A percentile compares a stretch with the other conserved stretches of the same genome.
phyloP scores from a whole-genome alignment of 1,140 invertebrate genomes.

The Caenorhabditis briggsae region DNA sequence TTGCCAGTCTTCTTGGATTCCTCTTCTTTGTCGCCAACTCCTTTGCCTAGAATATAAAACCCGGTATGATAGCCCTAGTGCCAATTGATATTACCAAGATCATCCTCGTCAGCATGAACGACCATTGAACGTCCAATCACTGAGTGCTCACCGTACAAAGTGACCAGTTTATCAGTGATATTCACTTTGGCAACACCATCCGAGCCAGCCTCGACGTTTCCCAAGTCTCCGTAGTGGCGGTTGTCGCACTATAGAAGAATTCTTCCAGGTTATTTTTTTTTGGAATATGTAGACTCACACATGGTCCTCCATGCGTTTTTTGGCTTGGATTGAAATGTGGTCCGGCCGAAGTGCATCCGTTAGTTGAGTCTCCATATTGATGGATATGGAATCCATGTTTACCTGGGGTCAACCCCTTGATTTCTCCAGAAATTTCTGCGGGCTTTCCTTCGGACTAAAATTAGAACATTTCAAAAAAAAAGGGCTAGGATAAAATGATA shows the following conservation, averaged over 20 bases:
- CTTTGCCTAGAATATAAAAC: conserved; percentile 81
- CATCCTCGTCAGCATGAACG: conserved; percentile 91
- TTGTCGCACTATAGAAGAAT: conserved; percentile 79
- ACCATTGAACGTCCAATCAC: conserved; percentile 78
- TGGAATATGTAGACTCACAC: conserved; percentile 70
- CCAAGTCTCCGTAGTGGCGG: conserved; percentile 91
- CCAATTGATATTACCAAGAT: conserved; percentile 82
- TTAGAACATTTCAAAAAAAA: background rate
- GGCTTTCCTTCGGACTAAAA: conserved; percentile 63
- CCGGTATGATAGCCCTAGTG: background rate
- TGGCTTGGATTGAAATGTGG: conserved; percentile 92
- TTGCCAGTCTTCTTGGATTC: conserved; percentile 89
- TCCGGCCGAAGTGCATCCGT: conserved; percentile 94
- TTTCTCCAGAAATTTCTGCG: conserved; percentile 81
- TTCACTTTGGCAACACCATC: conserved; percentile 84
- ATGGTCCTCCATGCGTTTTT: conserved; percentile 88
- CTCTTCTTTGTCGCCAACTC: conserved; percentile 90
- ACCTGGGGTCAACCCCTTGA: conserved; percentile 83
- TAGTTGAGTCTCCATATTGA: conserved; percentile 95
- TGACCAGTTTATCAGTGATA: conserved; percentile 85
- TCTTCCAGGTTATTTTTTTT: background rate
- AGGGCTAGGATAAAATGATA: conserved; percentile 30
- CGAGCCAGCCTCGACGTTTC: conserved; percentile 82
- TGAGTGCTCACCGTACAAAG: conserved; percentile 79
- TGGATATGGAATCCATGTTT: conserved; percentile 97